phyloP scores from a whole-genome alignment of 2,888 invertebrate species.

The Pseudococcus viburni region DNA sequence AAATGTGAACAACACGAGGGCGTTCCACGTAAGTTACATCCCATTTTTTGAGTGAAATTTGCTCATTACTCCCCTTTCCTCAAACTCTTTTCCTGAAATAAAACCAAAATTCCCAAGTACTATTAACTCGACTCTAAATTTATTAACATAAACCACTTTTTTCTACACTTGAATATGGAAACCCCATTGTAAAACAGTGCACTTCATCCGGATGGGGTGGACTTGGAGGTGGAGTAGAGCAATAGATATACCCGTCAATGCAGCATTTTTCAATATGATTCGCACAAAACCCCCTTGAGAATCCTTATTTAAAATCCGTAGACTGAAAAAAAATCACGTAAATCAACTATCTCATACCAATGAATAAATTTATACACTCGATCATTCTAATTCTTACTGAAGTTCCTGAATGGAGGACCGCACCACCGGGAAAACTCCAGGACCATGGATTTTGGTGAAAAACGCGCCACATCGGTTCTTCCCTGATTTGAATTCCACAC shows the following conservation, averaged over 20 bases:
- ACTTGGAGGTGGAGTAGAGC: not conserved
- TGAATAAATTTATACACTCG: not conserved
- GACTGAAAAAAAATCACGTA: not conserved
- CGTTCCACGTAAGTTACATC: no score
- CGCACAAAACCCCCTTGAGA: not conserved
- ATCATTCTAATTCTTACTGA: not conserved
- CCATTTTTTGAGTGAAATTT: no score
- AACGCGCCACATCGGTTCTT: not conserved
- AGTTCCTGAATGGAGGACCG: not conserved
- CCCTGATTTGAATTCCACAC: not conserved
- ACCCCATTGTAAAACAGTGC: no score
- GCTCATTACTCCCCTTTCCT: no score
- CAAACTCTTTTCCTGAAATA: no score
- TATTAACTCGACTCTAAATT: no score
- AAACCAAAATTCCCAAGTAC: no score
- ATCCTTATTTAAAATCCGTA: not conserved
- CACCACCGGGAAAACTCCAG: not conserved
- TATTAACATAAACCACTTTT: no score
- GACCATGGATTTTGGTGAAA: not conserved
- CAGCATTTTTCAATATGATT: not conserved
- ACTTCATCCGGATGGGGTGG: no score
- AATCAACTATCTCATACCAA: not conserved
- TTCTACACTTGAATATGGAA: no score
- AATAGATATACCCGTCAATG: not conserved
- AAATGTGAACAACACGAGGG: no score